These are phyloP conservation scores for Eupithecia centaureata DNA, from an alignment of 2,888 invertebrate species.

Conservation along the genomic window DNA sequence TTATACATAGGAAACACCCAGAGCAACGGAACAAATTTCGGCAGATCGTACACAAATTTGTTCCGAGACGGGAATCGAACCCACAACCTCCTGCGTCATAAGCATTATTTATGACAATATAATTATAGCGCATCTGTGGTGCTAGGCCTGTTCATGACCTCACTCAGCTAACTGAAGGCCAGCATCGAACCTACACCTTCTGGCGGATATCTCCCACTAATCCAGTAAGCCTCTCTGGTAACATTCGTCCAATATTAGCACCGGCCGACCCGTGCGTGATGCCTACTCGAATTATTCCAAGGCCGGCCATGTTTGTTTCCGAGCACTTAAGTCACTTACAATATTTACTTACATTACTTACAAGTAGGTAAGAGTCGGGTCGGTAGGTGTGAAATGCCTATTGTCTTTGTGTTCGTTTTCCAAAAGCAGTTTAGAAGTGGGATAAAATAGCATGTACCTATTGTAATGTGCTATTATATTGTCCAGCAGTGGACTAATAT, in stretches of 20 bases:
- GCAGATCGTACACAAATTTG: too few relatives aligned
- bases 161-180: neutral
- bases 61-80: too few relatives aligned
- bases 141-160: neutral
- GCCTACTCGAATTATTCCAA: constrained; percentile 16
- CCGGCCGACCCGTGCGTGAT: constrained; percentile 1
- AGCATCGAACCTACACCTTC: neutral
- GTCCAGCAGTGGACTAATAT: too few relatives aligned
- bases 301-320: neutral
- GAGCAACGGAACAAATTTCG: too few relatives aligned
- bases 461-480: too few relatives aligned
- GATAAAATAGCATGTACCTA: too few relatives aligned
- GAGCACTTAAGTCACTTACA: neutral
- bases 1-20: too few relatives aligned
- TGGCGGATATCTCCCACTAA: neutral
- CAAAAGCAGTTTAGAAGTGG: too few relatives aligned
- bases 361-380: neutral
- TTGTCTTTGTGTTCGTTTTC: neutral
- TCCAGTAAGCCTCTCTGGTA: neutral
- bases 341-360: neutral
- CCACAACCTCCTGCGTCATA: too few relatives aligned
- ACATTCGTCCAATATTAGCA: constrained; percentile 1
- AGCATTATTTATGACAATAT: too few relatives aligned
- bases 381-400: neutral
- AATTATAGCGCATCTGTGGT: too few relatives aligned